Base-by-base conservation (phyloP, 1,140 invertebrate genomes). In the Drosophila tsacasi region DNA sequence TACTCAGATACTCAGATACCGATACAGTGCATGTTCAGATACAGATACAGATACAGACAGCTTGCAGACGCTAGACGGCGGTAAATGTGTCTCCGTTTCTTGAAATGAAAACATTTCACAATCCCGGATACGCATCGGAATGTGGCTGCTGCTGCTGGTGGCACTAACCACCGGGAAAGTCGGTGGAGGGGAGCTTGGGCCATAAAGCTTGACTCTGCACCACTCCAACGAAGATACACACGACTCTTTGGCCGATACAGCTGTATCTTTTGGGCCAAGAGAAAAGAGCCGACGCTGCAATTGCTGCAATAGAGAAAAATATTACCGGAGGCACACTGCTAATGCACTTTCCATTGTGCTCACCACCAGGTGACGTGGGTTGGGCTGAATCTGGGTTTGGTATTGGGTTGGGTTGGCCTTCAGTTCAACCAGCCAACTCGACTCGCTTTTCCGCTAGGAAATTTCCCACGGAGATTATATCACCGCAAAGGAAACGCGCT, bases 71-170 rank as follows among this genome's bases (percentile, higher is more conserved):
- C 52, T 75, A 62, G 54, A 62, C 63, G 59, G 30, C 79, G 65
- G 73, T 83, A 87, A 87, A 87, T 89, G 84, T 87, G 83, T 77
- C 75, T 79, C 40, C 76, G 50, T 76, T 64, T 89, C 66, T 90
- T 69, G 79, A 84, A 82, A 90, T 90, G 85, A 89, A 89, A 89
- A 89, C 81, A 89, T 89, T 89, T 89, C 81, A 89, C 85, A 89
- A 89, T 90, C 85, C 85, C 85, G 85, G 85, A 89, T 89, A 89
- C 85, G 85, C 81, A 91, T 90, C 67, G 85, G 85, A 90, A 90
- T 90, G 85, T 77, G 83, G 76, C 82, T 55, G 32, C 54, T 55
- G 32, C 52, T 54, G 52, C 50, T 54, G 68, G 50, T 67, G 61
- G 74, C 72, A 66, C 62, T 59, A 66, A 67, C 75, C 50, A 59